These are phyloP conservation scores for Zosterops hypoxanthus DNA, from an alignment of 2,113 vertebrate genomes.

Conservation along the genomic window DNA sequence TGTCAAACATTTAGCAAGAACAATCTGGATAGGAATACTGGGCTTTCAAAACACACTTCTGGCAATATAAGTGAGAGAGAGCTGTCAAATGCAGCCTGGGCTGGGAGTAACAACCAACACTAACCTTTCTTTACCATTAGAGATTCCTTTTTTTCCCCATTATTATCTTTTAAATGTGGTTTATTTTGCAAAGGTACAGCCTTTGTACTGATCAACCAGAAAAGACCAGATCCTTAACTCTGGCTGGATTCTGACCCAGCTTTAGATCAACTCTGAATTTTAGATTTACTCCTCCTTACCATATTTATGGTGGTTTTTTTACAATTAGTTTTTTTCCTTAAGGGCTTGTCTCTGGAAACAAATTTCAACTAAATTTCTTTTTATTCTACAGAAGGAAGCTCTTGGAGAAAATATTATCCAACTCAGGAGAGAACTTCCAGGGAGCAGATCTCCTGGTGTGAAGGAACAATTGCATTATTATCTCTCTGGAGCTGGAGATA, in stretches of 20 bases:
- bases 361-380: not conserved
- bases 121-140: not conserved
- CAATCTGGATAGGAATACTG: not conserved
- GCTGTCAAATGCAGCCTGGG: not conserved
- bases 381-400: not conserved
- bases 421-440: not conserved
- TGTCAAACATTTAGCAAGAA: not conserved
- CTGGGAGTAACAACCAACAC: not conserved
- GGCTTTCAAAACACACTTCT: not conserved
- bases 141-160: not conserved
- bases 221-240: not conserved
- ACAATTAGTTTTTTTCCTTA: not conserved
- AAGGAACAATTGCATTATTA: not conserved
- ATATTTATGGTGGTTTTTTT: not conserved
- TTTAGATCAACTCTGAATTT: not conserved
- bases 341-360: not conserved
- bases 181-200: not conserved
- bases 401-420: not conserved
- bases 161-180: not conserved
- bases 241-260: not conserved
- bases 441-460: not conserved
- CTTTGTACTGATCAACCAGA: not conserved
- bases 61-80: not conserved
- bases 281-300: not conserved
- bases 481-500: not conserved